Evolutionary conservation across 2,797 vertebrate species (phyloP), one percentile per base, ranked within the genome.

Genomic region (Myotis daubentonii): DNA sequence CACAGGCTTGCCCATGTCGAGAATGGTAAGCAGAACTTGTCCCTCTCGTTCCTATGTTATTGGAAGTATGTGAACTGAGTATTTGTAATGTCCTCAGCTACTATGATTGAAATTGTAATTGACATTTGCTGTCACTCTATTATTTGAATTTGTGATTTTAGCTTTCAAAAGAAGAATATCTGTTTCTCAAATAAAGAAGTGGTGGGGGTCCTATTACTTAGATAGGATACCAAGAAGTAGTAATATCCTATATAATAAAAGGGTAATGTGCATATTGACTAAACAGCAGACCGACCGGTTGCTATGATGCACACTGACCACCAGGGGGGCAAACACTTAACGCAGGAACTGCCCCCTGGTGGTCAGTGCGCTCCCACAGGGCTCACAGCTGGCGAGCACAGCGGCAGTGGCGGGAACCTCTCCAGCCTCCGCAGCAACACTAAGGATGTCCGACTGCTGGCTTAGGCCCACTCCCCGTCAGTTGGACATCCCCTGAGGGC

Each of bases 1-100:
- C 99, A 99, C 98, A 98, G 99, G 97, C 99, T 99, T 19, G 99
- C 99, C 95, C 99, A 99, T 62, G 99, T 99, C 15, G 99, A 99
- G 98, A 99, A 99, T 62, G 99, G 99, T 99, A 97, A 98, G 66
- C 70, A n/a, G 3, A 25, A 1, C 2, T 0, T 85, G 60, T 19
- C 19, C 16, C 17, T 5, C 71, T 53, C 16, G 0, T 91, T 72
- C 30, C 36, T 65, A 1, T 1, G 65, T 36, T 12, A 0, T 1
- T 60, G 76, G 57, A 44, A 74, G 17, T 44, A 16, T n/a, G 8
- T 1, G 49, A 65, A 12, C 36, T 53, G 75, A 47, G n/a, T 44
- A 33, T 82, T 41, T 81, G 25, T n/a, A 15, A 13, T 44, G 49
- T 70, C 20, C 49, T 92, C 76, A 65, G 44, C 33, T 78, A 1